These are phyloP conservation scores for Drosophila azteca DNA, from an alignment of 1,140 invertebrate genomes.

Conservation along the genomic window DNA sequence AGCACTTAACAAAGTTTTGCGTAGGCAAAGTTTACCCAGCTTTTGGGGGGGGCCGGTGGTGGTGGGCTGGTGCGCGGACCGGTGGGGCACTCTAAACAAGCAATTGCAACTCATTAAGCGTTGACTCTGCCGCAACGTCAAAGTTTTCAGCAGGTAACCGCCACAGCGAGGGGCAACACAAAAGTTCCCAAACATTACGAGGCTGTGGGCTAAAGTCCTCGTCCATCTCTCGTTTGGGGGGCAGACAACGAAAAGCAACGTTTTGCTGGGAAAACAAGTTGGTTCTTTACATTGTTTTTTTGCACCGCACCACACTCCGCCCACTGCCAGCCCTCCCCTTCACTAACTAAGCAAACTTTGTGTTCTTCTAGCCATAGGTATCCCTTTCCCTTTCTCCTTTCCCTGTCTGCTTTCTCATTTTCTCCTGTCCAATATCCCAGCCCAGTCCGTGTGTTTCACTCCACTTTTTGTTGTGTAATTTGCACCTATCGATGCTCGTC, in stretches of 20 bases:
- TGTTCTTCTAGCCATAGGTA: not conserved
- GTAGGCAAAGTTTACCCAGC: conserved; percentile 62
- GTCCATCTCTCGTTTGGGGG: no score
- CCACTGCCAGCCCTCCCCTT: not conserved
- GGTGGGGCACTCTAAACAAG: conserved; percentile 60
- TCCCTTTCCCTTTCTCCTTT: not conserved
- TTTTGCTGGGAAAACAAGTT: no score
- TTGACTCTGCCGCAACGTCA: conserved; percentile 65
- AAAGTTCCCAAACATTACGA: not conserved
- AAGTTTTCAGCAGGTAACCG: conserved; percentile 59
- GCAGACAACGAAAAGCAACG: no score
- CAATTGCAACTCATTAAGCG: conserved; percentile 78
- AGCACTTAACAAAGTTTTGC: conserved; percentile 70
- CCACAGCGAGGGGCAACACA: conserved; percentile 13
- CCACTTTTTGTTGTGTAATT: conserved; percentile 68
- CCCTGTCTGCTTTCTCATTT: not conserved
- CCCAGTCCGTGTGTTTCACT: not conserved
- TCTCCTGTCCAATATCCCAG: not conserved
- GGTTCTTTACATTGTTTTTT: no score
- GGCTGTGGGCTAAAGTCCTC: no score
- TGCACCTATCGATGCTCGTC: conserved; percentile 72
- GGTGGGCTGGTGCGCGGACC: not conserved
- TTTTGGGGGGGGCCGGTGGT: conserved; percentile 1
- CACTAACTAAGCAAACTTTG: conserved; percentile 48
- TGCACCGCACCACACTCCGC: no score